A percentile compares a stretch with the other conserved stretches of the same genome.
Evolutionary conservation across 2,113 vertebrate species (phyloP).

Genomic region (Stomatorhinus ivindoensis): DNA sequence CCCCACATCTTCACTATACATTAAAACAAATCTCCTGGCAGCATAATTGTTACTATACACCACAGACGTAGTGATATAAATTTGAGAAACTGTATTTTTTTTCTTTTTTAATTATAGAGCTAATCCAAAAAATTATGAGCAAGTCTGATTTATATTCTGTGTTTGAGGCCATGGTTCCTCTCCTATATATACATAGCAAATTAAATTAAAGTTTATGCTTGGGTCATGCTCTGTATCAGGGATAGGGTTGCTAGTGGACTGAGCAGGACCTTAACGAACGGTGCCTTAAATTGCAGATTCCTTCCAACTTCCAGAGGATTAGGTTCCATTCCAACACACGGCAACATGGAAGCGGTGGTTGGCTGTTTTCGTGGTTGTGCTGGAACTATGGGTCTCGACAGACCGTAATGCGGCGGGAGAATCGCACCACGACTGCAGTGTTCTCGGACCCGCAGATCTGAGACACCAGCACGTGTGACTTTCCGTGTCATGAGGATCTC

Average conservation of each 20-base stretch:
- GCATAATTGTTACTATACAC: neutral
- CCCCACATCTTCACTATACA: neutral
- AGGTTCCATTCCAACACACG: conserved; percentile 35
- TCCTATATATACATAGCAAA: neutral
- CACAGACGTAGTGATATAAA: neutral
- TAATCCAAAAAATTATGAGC: neutral
- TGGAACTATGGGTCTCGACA: neutral
- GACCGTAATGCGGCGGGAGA: no score
- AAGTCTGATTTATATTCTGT: neutral
- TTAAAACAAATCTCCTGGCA: neutral
- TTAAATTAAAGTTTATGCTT: conserved; percentile 29
- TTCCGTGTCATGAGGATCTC: neutral
- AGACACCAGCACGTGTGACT: neutral
- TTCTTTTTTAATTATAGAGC: neutral
- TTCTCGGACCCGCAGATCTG: neutral
- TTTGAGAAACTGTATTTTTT: neutral
- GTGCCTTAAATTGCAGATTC: conserved; percentile 53
- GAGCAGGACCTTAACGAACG: conserved; percentile 27
- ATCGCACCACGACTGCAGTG: neutral
- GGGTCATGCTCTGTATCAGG: conserved; percentile 44
- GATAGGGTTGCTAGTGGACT: conserved; percentile 53
- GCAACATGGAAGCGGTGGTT: neutral
- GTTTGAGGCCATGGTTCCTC: neutral
- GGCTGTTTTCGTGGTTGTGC: neutral
- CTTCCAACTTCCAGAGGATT: conserved; percentile 44